Conservation (phyloP, 2,797 vertebrate species). For the Cryptoblepharus egeriae region DNA sequence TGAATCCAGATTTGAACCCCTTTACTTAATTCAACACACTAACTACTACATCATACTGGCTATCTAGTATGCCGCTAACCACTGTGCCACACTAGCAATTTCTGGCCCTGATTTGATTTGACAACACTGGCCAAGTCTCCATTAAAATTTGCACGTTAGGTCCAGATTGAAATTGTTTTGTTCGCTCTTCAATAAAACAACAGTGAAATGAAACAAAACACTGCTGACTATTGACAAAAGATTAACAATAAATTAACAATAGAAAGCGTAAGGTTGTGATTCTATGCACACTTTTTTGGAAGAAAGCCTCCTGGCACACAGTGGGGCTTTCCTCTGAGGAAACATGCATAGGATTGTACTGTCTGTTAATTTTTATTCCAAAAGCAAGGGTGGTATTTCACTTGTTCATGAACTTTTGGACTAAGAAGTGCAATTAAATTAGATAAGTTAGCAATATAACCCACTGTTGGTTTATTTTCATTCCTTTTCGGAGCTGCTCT, state of each 20-base stretch:
- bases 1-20: background rate
- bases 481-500: conserved; percentile 5
- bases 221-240: conserved; percentile 67
- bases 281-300: too few relatives aligned
- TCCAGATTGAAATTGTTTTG: conserved; percentile 31
- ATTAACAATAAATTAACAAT: too few relatives aligned
- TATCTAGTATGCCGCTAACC: background rate
- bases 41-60: background rate
- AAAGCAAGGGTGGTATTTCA: conserved; percentile 45
- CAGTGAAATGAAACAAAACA: conserved; percentile 64
- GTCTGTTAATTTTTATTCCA: conserved; percentile 73
- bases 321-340: too few relatives aligned
- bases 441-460: background rate
- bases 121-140: fast-evolving
- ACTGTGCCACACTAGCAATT: background rate
- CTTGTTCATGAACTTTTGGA: conserved; percentile 55
- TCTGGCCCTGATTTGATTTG: background rate
- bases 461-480: conserved; percentile 7
- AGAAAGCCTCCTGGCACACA: too few relatives aligned
- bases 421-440: conserved; percentile 41
- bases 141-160: too few relatives aligned
- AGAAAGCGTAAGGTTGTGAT: conserved; percentile 59
- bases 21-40: background rate
- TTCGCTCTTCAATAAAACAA: conserved; percentile 38
- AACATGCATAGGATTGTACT: too few relatives aligned